phyloP scores from a whole-genome alignment of 30 jellyfish, hydroid and myxozoan species.

The Catostylus mosaicus region DNA sequence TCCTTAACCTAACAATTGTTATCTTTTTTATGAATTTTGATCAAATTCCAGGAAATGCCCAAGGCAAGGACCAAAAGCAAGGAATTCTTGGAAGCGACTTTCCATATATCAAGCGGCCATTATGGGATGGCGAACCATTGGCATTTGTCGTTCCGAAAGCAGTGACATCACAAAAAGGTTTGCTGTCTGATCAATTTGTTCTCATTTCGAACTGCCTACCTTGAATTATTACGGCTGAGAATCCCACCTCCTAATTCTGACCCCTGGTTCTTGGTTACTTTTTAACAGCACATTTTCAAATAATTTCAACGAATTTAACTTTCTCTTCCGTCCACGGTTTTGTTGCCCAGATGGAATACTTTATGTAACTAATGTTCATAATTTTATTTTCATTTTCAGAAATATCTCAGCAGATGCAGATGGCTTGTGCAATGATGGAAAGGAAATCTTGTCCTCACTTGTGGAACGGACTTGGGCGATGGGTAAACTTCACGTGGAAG shows the following conservation, averaged over 20 bases:
- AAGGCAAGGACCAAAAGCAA: conserved; percentile 96
- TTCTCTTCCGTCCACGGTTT: no score
- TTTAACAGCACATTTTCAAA: no score
- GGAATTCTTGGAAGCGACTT: conserved; percentile 85
- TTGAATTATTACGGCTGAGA: no score
- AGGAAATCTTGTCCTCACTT: conserved; percentile 41
- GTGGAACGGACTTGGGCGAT: conserved; percentile 96
- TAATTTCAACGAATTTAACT: no score
- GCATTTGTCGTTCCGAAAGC: conserved; percentile 70
- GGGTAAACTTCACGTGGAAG: conserved; percentile 92
- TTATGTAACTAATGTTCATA: no score
- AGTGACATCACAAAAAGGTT: conserved; percentile 30
- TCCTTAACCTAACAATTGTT: background rate
- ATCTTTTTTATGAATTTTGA: background rate
- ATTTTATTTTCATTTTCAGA: conserved; percentile 5
- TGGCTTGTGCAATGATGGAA: conserved; percentile 36
- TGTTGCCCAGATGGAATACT: no score
- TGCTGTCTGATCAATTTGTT: no score
- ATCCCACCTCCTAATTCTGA: no score
- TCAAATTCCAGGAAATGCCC: conserved; percentile 79
- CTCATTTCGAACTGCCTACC: no score
- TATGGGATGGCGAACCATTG: conserved; percentile 86
- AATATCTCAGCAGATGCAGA: conserved; percentile 15
- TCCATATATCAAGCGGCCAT: conserved; percentile 88
- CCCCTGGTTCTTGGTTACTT: no score